Evolutionary conservation across 1,140 invertebrate genomes (phyloP).

Genomic region (Trichogramma pretiosum): DNA sequence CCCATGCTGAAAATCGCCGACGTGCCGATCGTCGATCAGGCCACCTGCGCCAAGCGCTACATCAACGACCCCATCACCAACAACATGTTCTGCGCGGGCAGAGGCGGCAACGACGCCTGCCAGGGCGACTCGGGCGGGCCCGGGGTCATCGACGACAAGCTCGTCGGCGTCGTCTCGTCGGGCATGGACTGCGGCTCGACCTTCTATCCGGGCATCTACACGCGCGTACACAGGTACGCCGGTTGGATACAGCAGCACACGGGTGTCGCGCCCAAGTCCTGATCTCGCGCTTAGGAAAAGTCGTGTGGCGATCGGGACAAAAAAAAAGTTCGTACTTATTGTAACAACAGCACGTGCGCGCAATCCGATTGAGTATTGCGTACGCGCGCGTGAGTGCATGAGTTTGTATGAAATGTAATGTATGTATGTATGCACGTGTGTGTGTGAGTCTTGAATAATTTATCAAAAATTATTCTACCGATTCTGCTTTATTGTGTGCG

Average conservation of each 20-base stretch:
- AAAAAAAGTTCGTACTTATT: too few relatives aligned
- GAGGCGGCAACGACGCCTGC: conserved; percentile 17
- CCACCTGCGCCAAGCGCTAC: conserved; percentile 5
- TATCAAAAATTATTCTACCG: too few relatives aligned
- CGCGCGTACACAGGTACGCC: conserved; percentile 10
- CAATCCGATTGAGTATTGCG: too few relatives aligned
- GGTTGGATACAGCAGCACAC: conserved; percentile 11
- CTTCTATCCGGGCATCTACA: conserved; percentile 43
- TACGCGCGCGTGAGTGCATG: too few relatives aligned
- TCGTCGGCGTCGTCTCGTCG: conserved; percentile 49
- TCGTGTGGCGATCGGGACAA: too few relatives aligned
- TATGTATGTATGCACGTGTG: too few relatives aligned
- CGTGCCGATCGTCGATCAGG: conserved; percentile 14
- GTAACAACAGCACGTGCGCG: too few relatives aligned
- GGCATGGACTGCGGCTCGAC: conserved; percentile 49
- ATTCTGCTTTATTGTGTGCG: too few relatives aligned
- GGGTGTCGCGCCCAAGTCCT: too few relatives aligned
- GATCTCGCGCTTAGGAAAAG: too few relatives aligned
- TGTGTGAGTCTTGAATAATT: too few relatives aligned
- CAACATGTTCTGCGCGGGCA: conserved; percentile 19
- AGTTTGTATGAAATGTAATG: too few relatives aligned
- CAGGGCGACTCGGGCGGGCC: conserved; percentile 30
- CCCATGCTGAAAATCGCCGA: conserved; percentile 9
- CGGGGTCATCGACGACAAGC: conserved; percentile 23
- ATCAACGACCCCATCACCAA: conserved; percentile 10